Conservation (phyloP, 2,797 vertebrate genomes). For the Channallabes apus region DNA sequence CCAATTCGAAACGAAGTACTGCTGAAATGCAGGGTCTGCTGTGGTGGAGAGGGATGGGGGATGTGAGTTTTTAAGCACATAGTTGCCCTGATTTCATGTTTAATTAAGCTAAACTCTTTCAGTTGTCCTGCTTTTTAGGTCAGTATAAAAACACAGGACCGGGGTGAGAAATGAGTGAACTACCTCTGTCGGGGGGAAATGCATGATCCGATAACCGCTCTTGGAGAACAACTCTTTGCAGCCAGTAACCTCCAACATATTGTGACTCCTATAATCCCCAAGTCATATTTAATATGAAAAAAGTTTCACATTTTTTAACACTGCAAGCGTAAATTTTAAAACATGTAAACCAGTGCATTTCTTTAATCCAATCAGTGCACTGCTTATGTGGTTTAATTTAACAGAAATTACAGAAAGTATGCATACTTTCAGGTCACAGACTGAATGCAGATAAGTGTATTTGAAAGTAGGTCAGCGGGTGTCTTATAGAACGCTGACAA, state of each 20-base stretch:
- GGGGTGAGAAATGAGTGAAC: background rate
- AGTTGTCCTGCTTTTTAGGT: background rate
- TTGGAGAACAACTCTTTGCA: background rate
- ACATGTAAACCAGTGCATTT: background rate
- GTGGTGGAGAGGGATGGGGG: background rate
- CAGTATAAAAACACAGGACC: background rate
- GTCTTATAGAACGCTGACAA: slow-evolving; percentile 31
- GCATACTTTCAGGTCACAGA: background rate
- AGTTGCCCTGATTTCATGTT: slow-evolving; percentile 25
- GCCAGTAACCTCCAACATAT: background rate
- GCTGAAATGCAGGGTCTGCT: background rate
- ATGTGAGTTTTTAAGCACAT: background rate
- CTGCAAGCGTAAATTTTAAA: background rate
- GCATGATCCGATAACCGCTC: slow-evolving; percentile 4
- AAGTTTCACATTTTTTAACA: background rate
- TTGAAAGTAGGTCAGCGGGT: slow-evolving; percentile 38
- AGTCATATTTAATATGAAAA: background rate
- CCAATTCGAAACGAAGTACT: slow-evolving; percentile 18
- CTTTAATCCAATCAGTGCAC: background rate
- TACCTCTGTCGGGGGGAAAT: background rate
- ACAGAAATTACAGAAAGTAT: slow-evolving; percentile 14
- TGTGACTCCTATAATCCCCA: background rate
- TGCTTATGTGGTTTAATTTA: background rate
- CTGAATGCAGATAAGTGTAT: slow-evolving; percentile 17
- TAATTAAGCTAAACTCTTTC: slow-evolving; percentile 1